Conservation (phyloP, 2,113 vertebrate species). For the Sula dactylatra region DNA sequence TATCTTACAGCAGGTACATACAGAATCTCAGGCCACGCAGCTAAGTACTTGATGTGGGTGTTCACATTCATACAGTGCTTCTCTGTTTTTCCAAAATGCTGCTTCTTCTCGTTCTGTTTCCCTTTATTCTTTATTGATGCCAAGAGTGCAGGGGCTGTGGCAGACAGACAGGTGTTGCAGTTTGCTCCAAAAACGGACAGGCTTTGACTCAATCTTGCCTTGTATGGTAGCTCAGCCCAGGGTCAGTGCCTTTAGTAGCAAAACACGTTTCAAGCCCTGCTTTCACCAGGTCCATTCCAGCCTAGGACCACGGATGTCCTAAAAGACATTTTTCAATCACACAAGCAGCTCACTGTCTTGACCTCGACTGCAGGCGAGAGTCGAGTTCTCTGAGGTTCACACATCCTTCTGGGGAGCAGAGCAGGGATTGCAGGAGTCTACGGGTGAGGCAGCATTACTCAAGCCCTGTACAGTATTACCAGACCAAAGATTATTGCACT, state of each 20-base stretch:
- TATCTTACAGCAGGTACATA: background rate
- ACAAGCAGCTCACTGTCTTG: background rate
- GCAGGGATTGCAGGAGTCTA: background rate
- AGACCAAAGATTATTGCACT: background rate
- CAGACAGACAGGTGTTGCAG: background rate
- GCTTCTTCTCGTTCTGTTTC: background rate
- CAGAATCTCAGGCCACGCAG: background rate
- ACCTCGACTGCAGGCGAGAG: background rate
- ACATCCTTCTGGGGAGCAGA: background rate
- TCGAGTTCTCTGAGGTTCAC: background rate
- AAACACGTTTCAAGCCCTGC: background rate
- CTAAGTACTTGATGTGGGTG: background rate
- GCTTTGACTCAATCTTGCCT: background rate
- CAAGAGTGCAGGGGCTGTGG: background rate
- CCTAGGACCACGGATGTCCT: background rate
- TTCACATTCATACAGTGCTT: background rate
- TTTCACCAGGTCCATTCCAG: background rate
- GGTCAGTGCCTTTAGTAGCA: background rate
- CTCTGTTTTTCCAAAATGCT: background rate
- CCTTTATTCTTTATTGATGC: background rate
- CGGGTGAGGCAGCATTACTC: background rate
- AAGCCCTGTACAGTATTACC: background rate
- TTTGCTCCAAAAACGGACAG: background rate
- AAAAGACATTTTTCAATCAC: background rate
- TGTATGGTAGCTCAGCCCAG: background rate